Conservation (phyloP, 2,888 invertebrate genomes). For the Pyrrhia umbra region DNA sequence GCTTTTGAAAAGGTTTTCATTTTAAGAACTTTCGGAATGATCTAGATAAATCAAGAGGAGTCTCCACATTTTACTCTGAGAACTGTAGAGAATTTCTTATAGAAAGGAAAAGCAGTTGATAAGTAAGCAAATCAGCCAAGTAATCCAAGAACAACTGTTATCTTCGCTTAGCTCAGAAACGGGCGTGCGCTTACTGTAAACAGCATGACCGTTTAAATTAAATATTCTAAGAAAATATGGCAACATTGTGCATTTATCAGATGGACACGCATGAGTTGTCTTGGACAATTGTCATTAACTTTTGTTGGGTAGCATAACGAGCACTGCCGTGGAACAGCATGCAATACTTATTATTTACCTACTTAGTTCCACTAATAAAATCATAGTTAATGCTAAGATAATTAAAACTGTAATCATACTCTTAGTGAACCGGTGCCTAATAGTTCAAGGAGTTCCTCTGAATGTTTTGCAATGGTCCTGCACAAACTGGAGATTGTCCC, state of each 20-base stretch:
- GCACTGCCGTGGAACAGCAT: slow-evolving; percentile 8
- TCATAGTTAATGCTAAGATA: too few relatives aligned
- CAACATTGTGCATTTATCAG: slow-evolving; percentile 20
- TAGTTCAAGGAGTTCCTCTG: too few relatives aligned
- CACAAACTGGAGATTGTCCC: too few relatives aligned
- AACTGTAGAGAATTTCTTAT: too few relatives aligned
- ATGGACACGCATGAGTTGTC: slow-evolving; percentile 48
- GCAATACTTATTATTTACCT: slow-evolving; percentile 20
- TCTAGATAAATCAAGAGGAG: slow-evolving; percentile 22
- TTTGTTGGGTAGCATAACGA: slow-evolving; percentile 22
- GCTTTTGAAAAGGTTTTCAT: slow-evolving; percentile 36
- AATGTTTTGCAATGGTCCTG: too few relatives aligned
- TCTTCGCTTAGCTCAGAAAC: background rate
- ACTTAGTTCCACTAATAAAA: too few relatives aligned
- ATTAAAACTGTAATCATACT: too few relatives aligned
- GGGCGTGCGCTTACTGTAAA: slow-evolving; percentile 7
- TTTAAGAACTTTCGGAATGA: slow-evolving; percentile 4
- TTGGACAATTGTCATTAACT: slow-evolving; percentile 24
- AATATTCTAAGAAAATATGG: slow-evolving; percentile 33
- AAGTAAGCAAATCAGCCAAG: too few relatives aligned
- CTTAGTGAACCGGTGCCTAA: too few relatives aligned
- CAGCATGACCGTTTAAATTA: slow-evolving; percentile 17
- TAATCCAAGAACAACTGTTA: background rate
- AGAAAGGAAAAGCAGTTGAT: too few relatives aligned
- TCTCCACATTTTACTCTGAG: slow-evolving; percentile 1